phyloP scores from a whole-genome alignment of 2,797 vertebrate genomes.

The Carduelis carduelis region DNA sequence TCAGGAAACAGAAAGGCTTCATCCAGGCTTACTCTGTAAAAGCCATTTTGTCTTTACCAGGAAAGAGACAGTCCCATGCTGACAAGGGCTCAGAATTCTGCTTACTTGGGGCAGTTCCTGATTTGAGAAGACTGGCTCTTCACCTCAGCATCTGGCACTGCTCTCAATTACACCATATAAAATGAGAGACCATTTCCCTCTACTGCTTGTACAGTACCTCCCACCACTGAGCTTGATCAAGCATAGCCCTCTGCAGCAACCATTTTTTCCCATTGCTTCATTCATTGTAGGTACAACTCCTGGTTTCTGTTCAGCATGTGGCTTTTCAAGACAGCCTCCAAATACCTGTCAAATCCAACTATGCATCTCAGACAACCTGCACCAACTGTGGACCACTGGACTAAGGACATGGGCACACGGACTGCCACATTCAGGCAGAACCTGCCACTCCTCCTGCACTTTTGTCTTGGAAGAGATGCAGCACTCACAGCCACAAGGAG shows the following conservation, averaged over 20 bases:
- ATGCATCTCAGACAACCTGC: not conserved
- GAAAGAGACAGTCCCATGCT: not conserved
- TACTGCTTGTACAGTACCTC: not conserved
- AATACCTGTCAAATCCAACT: not conserved
- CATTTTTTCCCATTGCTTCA: not conserved
- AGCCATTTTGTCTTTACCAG: not conserved
- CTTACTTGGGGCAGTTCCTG: not conserved
- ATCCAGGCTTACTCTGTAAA: not conserved
- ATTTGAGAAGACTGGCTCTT: not conserved
- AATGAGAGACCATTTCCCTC: not conserved
- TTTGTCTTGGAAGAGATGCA: not conserved
- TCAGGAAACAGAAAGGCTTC: not conserved
- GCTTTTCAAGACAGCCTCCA: not conserved
- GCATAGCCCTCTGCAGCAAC: not conserved
- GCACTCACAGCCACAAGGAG: constrained; percentile 80
- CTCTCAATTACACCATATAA: not conserved
- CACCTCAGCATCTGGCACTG: not conserved
- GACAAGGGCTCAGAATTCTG: not conserved
- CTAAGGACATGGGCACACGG: fast-evolving
- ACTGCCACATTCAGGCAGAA: not conserved
- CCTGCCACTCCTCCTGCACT: not conserved
- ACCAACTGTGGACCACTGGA: not conserved
- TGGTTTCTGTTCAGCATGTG: not conserved
- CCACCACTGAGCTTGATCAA: not conserved
- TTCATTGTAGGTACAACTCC: not conserved